These are phyloP conservation scores for Aphrophora alni DNA, from an alignment of 2,888 invertebrate genomes.

Conservation along the genomic window DNA sequence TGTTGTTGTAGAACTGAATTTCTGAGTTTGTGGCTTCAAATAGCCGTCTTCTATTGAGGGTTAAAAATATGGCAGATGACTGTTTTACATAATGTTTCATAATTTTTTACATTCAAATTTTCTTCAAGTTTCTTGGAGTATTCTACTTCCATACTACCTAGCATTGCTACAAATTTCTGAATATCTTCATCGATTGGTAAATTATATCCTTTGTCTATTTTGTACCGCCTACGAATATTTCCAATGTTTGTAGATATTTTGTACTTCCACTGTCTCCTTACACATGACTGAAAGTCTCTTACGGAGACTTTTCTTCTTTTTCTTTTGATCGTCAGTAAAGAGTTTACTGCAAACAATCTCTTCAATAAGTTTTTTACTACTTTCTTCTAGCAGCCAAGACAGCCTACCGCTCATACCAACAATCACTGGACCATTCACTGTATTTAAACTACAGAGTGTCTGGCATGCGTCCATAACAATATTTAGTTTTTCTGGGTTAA, in stretches of 20 bases:
- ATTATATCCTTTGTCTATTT: not conserved
- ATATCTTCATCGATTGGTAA: not conserved
- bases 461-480: not conserved
- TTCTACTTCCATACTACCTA: not conserved
- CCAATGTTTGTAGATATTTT: not conserved
- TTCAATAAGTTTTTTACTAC: not conserved
- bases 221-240: not conserved
- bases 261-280: not conserved
- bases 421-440: not conserved
- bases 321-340: not conserved
- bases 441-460: not conserved
- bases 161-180: not conserved
- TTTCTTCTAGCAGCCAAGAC: slow-evolving; percentile 2
- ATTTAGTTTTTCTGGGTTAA: not conserved
- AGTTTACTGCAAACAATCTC: not conserved
- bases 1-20: not conserved
- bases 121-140: not conserved
- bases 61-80: slow-evolving; percentile 3
- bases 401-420: not conserved
- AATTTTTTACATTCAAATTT: not conserved
- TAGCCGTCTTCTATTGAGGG: not conserved
- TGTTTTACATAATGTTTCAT: slow-evolving; percentile 1
- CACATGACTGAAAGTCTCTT: not conserved
- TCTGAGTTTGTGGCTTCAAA: slow-evolving; percentile 10
- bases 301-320: not conserved